A percentile compares a stretch with the other conserved stretches of the same genome.
These are phyloP conservation scores for Dendrolimus pini DNA, from an alignment of 2,888 invertebrate genomes.

Conservation along the genomic window DNA sequence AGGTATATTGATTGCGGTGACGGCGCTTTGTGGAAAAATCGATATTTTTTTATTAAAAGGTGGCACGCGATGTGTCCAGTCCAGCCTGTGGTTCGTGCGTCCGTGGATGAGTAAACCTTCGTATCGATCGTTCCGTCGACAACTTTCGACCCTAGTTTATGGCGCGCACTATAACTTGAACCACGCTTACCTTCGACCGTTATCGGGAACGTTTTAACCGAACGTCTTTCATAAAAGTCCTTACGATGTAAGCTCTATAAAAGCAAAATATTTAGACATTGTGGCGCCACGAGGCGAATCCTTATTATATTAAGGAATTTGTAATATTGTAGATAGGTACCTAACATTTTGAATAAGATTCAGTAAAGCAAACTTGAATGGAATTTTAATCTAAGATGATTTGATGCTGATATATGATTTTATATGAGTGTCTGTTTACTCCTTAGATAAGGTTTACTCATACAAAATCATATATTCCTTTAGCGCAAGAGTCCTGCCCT, in stretches of 20 bases:
- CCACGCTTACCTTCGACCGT: conserved; percentile 35
- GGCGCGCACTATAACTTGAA: conserved; percentile 51
- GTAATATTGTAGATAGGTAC: no score
- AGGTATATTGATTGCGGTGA: conserved; percentile 76
- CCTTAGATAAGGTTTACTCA: no score
- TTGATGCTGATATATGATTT: no score
- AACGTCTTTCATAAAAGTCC: conserved; percentile 36
- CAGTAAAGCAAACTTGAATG: conserved; percentile 3
- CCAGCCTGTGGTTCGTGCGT: conserved; percentile 32
- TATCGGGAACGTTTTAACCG: conserved; percentile 33
- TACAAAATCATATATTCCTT: no score
- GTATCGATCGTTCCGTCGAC: conserved; percentile 52
- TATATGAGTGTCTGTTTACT: no score
- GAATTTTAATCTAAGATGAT: no score
- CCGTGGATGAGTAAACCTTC: conserved; percentile 59
- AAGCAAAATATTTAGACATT: conserved; percentile 16
- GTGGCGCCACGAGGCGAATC: background rate
- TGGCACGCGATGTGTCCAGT: conserved; percentile 71
- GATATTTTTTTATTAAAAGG: conserved; percentile 73
- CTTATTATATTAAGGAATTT: no score
- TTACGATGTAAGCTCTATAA: conserved; percentile 21
- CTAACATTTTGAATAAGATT: conserved; percentile 7
- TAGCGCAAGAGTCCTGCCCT: no score
- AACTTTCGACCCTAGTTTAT: conserved; percentile 66
- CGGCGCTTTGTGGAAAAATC: conserved; percentile 72